Conservation (phyloP, 1,140 invertebrate genomes). For the Hyles vespertilio region DNA sequence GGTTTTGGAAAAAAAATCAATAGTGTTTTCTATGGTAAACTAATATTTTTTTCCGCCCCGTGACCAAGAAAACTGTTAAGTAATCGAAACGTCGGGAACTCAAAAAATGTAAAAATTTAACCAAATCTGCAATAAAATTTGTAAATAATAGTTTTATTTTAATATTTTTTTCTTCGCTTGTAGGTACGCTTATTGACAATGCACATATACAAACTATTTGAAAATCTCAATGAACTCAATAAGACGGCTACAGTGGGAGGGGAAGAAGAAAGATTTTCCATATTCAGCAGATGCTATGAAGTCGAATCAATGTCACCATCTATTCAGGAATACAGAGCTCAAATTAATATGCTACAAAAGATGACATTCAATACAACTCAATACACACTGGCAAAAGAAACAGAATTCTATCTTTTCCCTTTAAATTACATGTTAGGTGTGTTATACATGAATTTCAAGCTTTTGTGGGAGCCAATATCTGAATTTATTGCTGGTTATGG, state of each 20-base stretch:
- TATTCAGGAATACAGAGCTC: constrained; percentile 87
- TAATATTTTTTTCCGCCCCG: constrained; percentile 10
- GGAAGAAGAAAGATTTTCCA: constrained; percentile 63
- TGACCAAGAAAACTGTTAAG: too few relatives aligned
- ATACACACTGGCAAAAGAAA: constrained; percentile 74
- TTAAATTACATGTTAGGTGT: constrained; percentile 88
- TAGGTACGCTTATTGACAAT: constrained; percentile 81
- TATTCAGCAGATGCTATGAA: constrained; percentile 82
- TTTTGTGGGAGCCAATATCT: constrained; percentile 90
- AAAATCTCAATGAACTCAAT: constrained; percentile 68
- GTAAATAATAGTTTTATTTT: too few relatives aligned
- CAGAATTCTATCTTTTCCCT: constrained; percentile 78
- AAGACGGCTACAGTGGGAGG: constrained; percentile 43
- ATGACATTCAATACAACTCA: constrained; percentile 79
- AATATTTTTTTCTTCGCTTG: constrained; percentile 36
- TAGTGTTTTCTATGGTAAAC: too few relatives aligned
- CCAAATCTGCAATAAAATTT: too few relatives aligned
- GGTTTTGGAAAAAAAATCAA: too few relatives aligned
- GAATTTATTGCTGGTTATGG: constrained; percentile 86
- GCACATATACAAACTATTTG: constrained; percentile 85
- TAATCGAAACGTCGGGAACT: too few relatives aligned
- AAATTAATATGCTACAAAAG: constrained; percentile 84
- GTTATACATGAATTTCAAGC: constrained; percentile 90
- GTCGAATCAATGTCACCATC: constrained; percentile 82
- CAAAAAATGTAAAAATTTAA: too few relatives aligned